phyloP scores from a whole-genome alignment of 1,140 invertebrate species.

The Helicorthomorpha holstii region DNA sequence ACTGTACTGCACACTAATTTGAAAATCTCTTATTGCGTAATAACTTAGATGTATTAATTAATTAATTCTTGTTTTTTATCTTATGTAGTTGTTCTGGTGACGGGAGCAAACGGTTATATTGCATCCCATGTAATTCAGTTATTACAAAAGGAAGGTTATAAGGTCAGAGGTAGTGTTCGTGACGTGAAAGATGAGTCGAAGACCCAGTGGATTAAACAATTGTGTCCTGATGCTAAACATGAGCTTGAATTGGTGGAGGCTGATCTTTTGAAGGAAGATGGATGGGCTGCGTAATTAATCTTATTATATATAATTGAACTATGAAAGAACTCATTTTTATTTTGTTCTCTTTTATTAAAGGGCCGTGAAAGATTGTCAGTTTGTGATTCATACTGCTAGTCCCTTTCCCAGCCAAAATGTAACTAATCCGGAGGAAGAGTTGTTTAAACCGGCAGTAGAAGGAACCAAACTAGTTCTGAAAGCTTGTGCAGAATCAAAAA shows the following conservation, averaged over 20 bases:
- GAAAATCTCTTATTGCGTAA: too few relatives aligned
- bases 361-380: slow-evolving; percentile 32
- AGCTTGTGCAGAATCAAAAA: slow-evolving; percentile 27
- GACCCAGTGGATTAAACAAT: slow-evolving; percentile 23
- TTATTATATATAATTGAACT: not conserved
- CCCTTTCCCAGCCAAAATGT: slow-evolving; percentile 30
- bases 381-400: slow-evolving; percentile 38
- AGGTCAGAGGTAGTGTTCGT: slow-evolving; percentile 35
- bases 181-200: slow-evolving; percentile 29
- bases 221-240: slow-evolving; percentile 26
- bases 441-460: slow-evolving; percentile 34
- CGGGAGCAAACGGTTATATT: slow-evolving; percentile 38
- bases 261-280: slow-evolving; percentile 23
- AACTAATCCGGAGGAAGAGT: slow-evolving; percentile 25
- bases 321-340: not conserved
- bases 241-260: slow-evolving; percentile 32
- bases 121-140: slow-evolving; percentile 35
- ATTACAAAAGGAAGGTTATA: slow-evolving; percentile 31
- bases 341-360: slow-evolving; percentile 17
- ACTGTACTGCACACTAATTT: too few relatives aligned
- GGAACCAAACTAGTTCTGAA: slow-evolving; percentile 35
- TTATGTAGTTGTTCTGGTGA: slow-evolving; percentile 31
- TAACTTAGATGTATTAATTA: too few relatives aligned
- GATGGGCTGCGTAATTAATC: slow-evolving; percentile 23
- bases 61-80: not conserved